A percentile compares a stretch with the other conserved stretches of the same genome.
Evolutionary conservation across 1,140 invertebrate species (phyloP).

Genomic region (Neuroterus valhalla): DNA sequence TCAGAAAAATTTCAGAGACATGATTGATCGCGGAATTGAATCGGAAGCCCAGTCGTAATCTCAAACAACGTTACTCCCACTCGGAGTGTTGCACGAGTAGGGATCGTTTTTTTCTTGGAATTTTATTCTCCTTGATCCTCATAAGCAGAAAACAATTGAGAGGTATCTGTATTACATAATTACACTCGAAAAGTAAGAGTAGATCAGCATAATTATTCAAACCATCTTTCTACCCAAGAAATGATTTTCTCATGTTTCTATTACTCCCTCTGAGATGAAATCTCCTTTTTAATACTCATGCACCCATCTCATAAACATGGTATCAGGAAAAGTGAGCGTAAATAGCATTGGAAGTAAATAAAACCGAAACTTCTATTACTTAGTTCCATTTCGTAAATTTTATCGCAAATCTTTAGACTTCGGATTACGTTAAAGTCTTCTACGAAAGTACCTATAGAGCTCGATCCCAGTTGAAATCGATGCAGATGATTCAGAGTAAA

Average conservation of each 20-base stretch:
- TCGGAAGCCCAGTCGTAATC: too few relatives aligned
- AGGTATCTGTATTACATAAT: not conserved
- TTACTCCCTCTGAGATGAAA: not conserved
- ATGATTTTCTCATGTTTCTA: not conserved
- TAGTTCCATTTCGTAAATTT: too few relatives aligned
- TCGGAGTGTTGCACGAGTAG: too few relatives aligned
- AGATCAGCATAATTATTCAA: not conserved
- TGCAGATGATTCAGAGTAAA: not conserved
- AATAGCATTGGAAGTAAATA: not conserved
- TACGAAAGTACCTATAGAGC: not conserved
- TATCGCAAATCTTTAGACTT: not conserved
- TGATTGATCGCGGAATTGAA: too few relatives aligned
- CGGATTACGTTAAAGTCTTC: not conserved
- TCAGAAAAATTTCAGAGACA: too few relatives aligned
- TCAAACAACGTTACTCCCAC: too few relatives aligned
- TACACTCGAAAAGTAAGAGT: not conserved
- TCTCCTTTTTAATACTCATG: not conserved
- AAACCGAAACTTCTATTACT: too few relatives aligned
- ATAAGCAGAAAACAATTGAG: too few relatives aligned
- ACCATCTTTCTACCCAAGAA: not conserved
- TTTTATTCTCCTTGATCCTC: too few relatives aligned
- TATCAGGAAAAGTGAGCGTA: not conserved
- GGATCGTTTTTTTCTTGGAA: conserved; percentile 12
- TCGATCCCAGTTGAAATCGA: not conserved
- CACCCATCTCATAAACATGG: not conserved